These are phyloP conservation scores for Alloplasta piceator DNA, from an alignment of 2,888 invertebrate species.

Conservation along the genomic window DNA sequence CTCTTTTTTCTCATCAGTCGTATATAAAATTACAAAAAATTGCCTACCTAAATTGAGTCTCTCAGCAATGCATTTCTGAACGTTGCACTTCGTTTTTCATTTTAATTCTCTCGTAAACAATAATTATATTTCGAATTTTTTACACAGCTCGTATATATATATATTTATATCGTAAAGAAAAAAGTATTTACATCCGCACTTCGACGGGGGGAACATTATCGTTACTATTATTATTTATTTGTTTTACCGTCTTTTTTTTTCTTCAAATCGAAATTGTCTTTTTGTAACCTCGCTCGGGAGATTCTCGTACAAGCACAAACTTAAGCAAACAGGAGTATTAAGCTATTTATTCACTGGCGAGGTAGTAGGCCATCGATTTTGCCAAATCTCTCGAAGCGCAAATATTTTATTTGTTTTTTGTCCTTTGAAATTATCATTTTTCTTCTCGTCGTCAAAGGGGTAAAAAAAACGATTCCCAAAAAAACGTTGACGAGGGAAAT, in stretches of 20 bases:
- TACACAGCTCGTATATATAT: constrained; percentile 62
- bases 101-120: constrained; percentile 56
- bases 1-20: constrained; percentile 78
- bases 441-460: constrained; percentile 38
- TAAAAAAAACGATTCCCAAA: constrained; percentile 18
- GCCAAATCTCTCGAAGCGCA: constrained; percentile 59
- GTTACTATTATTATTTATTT: constrained; percentile 16
- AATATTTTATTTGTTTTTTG: constrained; percentile 1
- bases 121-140: constrained; percentile 68
- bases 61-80: constrained; percentile 66
- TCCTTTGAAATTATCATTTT: background rate
- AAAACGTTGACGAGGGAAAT: constrained; percentile 5
- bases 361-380: constrained; percentile 77
- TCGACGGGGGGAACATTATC: constrained; percentile 54
- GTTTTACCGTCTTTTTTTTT: constrained; percentile 8
- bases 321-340: constrained; percentile 72
- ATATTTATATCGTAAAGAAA: constrained; percentile 53
- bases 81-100: constrained; percentile 57
- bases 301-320: constrained; percentile 72
- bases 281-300: constrained; percentile 58
- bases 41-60: constrained; percentile 78
- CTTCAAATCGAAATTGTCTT: constrained; percentile 1
- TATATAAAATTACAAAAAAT: constrained; percentile 84
- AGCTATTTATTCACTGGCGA: constrained; percentile 75
- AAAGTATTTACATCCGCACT: constrained; percentile 70